Conservation (phyloP, 2,797 vertebrate genomes). For the Amazonetta brasiliensis region DNA sequence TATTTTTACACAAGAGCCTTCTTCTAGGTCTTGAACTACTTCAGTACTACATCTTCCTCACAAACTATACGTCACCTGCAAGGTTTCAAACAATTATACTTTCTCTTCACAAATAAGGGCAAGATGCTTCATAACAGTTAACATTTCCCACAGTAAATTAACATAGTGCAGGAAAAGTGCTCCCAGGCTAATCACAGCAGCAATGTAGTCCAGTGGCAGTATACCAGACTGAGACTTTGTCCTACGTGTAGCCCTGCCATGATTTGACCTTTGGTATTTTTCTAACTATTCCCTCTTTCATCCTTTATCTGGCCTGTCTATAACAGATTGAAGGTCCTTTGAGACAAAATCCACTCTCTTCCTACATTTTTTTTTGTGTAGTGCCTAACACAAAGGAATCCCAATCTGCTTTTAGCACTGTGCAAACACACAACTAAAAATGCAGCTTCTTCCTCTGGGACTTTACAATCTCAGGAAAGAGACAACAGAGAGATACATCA, state of each 20-base stretch:
- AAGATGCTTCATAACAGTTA: background rate
- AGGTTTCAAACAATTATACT: background rate
- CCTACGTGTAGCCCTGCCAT: background rate
- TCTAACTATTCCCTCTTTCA: slow-evolving; percentile 43
- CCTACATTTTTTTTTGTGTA: slow-evolving; percentile 24
- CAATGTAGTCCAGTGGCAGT: background rate
- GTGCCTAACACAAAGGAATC: slow-evolving; percentile 48
- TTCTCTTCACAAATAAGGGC: background rate
- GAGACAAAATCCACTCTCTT: slow-evolving; percentile 19
- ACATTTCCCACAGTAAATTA: background rate
- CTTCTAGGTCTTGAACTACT: background rate
- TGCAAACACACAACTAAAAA: slow-evolving; percentile 48
- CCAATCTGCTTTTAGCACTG: slow-evolving; percentile 40
- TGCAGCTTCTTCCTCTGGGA: slow-evolving; percentile 50
- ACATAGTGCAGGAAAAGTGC: fast-evolving
- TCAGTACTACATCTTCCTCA: background rate
- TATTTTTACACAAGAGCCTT: background rate
- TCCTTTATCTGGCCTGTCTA: slow-evolving; percentile 49
- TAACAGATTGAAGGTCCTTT: slow-evolving; percentile 38
- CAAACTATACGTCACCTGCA: background rate
- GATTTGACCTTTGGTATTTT: slow-evolving; percentile 51
- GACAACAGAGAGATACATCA: slow-evolving; percentile 21
- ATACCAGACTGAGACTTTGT: background rate
- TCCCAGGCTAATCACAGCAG: background rate
- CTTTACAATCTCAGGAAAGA: slow-evolving; percentile 2